Evolutionary conservation across 2,888 invertebrate species (phyloP), one percentile per base, ranked within the genome.

Genomic region (Melieria omissa): DNA sequence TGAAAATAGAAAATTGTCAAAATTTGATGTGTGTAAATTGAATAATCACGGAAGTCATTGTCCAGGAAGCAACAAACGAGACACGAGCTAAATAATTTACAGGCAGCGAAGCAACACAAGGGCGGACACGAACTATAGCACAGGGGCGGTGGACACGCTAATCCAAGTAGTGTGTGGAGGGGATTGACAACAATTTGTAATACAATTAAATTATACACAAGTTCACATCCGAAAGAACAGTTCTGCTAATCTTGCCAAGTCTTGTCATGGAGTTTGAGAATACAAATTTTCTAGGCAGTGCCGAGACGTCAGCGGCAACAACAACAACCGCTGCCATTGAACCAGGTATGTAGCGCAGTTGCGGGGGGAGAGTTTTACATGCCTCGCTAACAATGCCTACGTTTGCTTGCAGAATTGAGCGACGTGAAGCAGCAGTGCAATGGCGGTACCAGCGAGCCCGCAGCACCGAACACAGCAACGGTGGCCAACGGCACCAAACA

Each of bases 211-310:
- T 3, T 29, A 29, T 52, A 14, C 52, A 52, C 12, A 52, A 5
- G 52, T 52, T 4, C 49, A 12, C 9, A 49, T 1, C 9, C 10
- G 9, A 12, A 49, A 52, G 52, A 52, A 8, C 12, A 9, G 7
- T 14, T n/a, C 12, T n/a, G 52, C 12, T n/a, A 52, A 52, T 52
- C 52, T 8, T 52, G 12, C 12, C 14, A 6, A n/a, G 14, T 52
- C 52, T 52, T 12, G n/a, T n/a, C 12, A 69, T 69, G 69, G 69
- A 69, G 41, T 69, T 69, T 45, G 63, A 69, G 55, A 69, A 63
- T 45, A 14, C 63, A 45, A 61, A 69, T 54, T 63, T 69, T 45
- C 12, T 69, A 3, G 62, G 55, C 7, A 54, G 54, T 41, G 55
- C 63, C 8, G 41, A 62, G 6, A 63, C 49, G 52, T 44, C 58